Base-by-base conservation (phyloP, 2,888 invertebrate species). In the Cyrtodaria siliqua region DNA sequence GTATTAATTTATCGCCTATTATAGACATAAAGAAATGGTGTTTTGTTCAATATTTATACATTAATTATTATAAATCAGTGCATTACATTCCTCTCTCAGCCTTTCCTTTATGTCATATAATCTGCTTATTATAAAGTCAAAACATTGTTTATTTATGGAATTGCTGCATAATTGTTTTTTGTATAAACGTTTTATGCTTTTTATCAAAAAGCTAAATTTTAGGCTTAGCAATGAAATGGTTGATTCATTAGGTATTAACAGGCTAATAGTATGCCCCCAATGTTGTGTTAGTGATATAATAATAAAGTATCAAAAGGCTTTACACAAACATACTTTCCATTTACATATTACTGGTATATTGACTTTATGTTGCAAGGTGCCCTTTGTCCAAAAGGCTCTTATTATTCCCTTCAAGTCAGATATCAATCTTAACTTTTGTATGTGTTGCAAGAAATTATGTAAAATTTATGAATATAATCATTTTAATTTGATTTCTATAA, bases 261-360 rank as follows among this genome's bases (percentile, higher is more conserved):
- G 33, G 24, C 47, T 27, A 52, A 40, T 50, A 52, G 60, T 47
- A 33, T 42, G 52, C 27, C 49, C 23, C 24, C 12, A 38, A 26
- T 64, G 72, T 78, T 78, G 53, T 68, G 59, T 61, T 68, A 60
- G 60, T 73, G 72, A 72, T 69, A 60, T 69, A 78, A 78, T 61
- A 59, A 63, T 44, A 42, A 16, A 52, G 40, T 56, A 52, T 56
- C 6, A 62, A 42, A 55, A 67, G 24, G 20, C 73, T 40, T 61
- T 44, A 27, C 12, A 50, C 38, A 67, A 57, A 68, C 73, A 72
- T 49, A 23, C 23, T 18, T 49, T 69, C 63, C 72, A 78, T 78
- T 78, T 78, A 69, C 78, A 78, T 69, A 60, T 55, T 12, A 23
- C 42, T 73, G 72, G 49, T 49, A 72, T 72, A 68, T 78, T 78